Evolutionary conservation across 2,113 vertebrate genomes (phyloP).

Genomic region (Ariopsis seemanni): DNA sequence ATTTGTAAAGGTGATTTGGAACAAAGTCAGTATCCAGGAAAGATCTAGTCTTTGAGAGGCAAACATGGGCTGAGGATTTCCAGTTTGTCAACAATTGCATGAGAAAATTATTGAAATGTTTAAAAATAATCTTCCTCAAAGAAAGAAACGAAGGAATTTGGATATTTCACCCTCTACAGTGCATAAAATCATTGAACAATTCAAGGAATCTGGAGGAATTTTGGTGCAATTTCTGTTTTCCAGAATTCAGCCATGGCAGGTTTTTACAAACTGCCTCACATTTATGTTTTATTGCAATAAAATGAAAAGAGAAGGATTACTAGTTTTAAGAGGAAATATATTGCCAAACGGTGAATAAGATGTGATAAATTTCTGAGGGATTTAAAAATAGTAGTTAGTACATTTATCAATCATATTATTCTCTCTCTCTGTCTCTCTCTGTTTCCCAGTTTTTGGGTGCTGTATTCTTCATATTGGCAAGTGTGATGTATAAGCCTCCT

Average conservation of each 20-base stretch:
- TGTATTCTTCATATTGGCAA: slow-evolving; percentile 80
- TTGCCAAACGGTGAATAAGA: not conserved
- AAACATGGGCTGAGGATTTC: too few species aligned
- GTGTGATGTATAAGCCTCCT: slow-evolving; percentile 78
- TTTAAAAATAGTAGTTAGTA: not conserved
- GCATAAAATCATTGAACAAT: too few species aligned
- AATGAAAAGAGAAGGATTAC: not conserved
- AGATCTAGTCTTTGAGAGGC: too few species aligned
- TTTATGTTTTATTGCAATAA: not conserved
- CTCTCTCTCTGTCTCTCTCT: not conserved
- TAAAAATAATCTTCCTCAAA: too few species aligned
- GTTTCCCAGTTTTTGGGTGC: slow-evolving; percentile 78
- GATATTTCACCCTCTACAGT: too few species aligned
- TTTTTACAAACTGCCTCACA: not conserved
- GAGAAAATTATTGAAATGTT: too few species aligned
- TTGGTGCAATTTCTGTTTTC: not conserved
- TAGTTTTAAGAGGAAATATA: not conserved
- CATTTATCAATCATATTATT: not conserved
- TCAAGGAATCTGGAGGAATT: not conserved
- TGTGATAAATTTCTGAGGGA: not conserved
- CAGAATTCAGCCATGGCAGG: not conserved
- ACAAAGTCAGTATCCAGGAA: too few species aligned
- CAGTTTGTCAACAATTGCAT: too few species aligned
- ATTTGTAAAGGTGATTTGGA: too few species aligned
- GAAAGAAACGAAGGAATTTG: too few species aligned